Evolutionary conservation across 2,888 invertebrate genomes (phyloP).

Genomic region (Stenotaenia linearis): DNA sequence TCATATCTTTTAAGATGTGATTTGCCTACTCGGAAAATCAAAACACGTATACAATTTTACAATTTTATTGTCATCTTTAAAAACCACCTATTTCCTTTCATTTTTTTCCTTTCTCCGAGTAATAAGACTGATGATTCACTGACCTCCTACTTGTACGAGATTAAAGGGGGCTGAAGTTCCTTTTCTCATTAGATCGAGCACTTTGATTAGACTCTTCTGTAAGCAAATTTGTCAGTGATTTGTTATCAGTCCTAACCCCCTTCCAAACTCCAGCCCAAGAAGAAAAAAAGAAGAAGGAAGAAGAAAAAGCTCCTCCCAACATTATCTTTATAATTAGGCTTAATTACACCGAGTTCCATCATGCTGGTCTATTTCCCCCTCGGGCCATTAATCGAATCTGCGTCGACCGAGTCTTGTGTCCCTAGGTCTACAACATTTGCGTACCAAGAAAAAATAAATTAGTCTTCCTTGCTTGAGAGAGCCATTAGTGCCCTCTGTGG

Average conservation of each 20-base stretch:
- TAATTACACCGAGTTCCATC: constrained; percentile 20
- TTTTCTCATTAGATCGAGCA: constrained; percentile 5
- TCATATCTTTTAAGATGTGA: not conserved
- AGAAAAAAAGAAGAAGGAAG: not conserved
- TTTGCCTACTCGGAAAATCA: not conserved
- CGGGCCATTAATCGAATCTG: constrained; percentile 23
- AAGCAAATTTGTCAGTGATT: constrained; percentile 24
- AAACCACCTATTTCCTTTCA: not conserved
- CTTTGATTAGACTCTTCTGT: not conserved
- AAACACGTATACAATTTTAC: not conserved
- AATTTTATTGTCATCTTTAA: not conserved
- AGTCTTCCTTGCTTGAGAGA: constrained; percentile 16
- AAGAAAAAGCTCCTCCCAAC: not conserved
- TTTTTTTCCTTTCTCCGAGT: not conserved
- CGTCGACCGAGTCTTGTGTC: constrained; percentile 9
- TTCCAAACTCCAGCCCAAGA: not conserved
- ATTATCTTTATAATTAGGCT: constrained; percentile 26
- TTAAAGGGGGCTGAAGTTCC: not conserved
- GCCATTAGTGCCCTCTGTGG: constrained; percentile 21
- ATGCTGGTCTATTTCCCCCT: constrained; percentile 17
- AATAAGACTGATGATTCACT: not conserved
- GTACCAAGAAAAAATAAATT: constrained; percentile 4
- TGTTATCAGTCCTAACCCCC: constrained; percentile 20
- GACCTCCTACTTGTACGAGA: not conserved
- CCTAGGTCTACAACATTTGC: constrained; percentile 1